These are phyloP conservation scores for Gymnocheta viridis DNA, from an alignment of 2,888 invertebrate genomes.

Conservation along the genomic window DNA sequence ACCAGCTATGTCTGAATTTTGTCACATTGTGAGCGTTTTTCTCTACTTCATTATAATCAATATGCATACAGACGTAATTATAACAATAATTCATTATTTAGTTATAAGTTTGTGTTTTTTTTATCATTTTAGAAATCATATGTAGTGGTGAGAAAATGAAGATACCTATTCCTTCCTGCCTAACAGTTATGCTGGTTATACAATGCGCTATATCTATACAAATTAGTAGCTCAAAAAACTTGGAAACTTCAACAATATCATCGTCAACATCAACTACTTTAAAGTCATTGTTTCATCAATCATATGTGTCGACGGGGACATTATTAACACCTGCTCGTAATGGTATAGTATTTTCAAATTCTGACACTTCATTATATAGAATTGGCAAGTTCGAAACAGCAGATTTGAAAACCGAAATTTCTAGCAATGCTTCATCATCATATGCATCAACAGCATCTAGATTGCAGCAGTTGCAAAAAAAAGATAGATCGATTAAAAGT, in stretches of 20 bases:
- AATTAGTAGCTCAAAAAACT: constrained; percentile 50
- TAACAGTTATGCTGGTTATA: constrained; percentile 61
- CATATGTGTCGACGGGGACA: constrained; percentile 18
- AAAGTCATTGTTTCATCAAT: constrained; percentile 49
- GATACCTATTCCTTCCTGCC: constrained; percentile 51
- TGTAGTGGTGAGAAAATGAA: constrained; percentile 61
- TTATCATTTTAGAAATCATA: constrained; percentile 40
- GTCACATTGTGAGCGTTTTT: too few species aligned
- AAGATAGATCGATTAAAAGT: constrained; percentile 36
- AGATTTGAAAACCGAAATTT: constrained; percentile 55
- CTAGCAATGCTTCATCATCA: constrained; percentile 41
- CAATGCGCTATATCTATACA: constrained; percentile 60
- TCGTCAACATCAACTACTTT: constrained; percentile 30
- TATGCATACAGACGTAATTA: too few species aligned
- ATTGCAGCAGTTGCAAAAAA: constrained; percentile 35
- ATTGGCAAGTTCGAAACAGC: constrained; percentile 53
- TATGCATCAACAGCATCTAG: constrained; percentile 32
- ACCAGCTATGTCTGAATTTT: too few species aligned
- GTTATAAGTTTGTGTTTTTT: background rate
- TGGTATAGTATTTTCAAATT: constrained; percentile 31
- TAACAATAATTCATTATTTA: too few species aligned
- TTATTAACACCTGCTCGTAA: constrained; percentile 23
- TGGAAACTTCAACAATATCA: constrained; percentile 53
- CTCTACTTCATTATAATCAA: too few species aligned
- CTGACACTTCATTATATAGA: constrained; percentile 35